Evolutionary conservation across 2,113 vertebrate genomes (phyloP).

Genomic region (Aplodontia rufa): DNA sequence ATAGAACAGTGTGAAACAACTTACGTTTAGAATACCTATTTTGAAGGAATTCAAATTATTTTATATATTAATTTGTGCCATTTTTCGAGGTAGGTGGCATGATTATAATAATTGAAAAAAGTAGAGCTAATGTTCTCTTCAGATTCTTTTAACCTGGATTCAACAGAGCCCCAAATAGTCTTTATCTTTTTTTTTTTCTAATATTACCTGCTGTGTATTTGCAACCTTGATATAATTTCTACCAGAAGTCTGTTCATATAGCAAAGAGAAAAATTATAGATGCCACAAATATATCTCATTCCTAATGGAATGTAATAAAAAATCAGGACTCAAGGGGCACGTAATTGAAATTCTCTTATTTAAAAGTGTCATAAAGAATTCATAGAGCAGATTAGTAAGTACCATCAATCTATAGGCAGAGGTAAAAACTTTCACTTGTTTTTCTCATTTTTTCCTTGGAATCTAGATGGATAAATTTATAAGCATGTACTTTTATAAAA

Average conservation of each 20-base stretch:
- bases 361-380: neutral
- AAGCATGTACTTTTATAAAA: neutral
- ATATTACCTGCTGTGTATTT: neutral
- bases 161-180: neutral
- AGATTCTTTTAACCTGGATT: neutral
- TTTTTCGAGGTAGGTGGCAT: neutral
- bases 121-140: neutral
- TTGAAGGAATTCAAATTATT: slow-evolving; percentile 32
- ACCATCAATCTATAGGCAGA: too few relatives aligned
- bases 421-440: neutral
- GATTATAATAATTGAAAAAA: slow-evolving; percentile 15
- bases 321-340: neutral
- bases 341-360: neutral
- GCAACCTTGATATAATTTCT: slow-evolving; percentile 1
- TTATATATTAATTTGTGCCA: slow-evolving; percentile 1
- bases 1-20: neutral
- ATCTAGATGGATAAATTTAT: neutral
- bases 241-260: neutral
- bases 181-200: neutral
- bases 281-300: neutral
- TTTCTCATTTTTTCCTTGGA: neutral
- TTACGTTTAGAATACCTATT: slow-evolving; percentile 16
- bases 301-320: slow-evolving; percentile 4
- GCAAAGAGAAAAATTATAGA: neutral
- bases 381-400: neutral